Conservation (phyloP, 2,797 vertebrate genomes). For the Pantherophis vulpinus region DNA sequence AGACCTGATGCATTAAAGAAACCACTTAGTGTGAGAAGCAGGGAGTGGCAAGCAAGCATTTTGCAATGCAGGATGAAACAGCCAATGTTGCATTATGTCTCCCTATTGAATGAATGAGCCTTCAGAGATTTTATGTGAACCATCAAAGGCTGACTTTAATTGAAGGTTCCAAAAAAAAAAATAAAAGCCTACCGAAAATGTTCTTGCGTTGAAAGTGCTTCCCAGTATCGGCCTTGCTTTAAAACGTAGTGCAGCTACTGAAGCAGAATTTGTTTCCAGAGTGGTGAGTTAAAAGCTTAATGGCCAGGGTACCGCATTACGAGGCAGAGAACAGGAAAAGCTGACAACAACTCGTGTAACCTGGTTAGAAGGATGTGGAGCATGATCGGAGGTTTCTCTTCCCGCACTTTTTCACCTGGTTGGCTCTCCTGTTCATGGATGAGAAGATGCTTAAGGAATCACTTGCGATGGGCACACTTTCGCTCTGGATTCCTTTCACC, state of each 20-base stretch:
- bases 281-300: neutral
- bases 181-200: neutral
- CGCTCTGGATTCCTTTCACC: neutral
- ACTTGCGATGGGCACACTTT: neutral
- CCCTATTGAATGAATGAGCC: neutral
- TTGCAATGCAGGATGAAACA: slow-evolving; percentile 21
- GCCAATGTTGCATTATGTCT: slow-evolving; percentile 9
- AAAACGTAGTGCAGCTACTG: neutral
- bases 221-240: neutral
- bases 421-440: neutral
- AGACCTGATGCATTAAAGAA: slow-evolving; percentile 13
- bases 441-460: neutral
- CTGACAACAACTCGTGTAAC: too few relatives aligned
- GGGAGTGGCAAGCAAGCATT: slow-evolving; percentile 30
- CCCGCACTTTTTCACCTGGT: neutral
- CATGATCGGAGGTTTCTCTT: neutral
- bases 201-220: neutral
- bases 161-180: neutral
- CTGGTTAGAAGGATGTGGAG: neutral
- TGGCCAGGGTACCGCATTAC: neutral
- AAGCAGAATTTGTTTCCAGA: neutral
- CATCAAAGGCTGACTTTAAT: neutral
- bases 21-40: neutral
- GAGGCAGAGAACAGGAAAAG: neutral
- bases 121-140: neutral